Evolutionary conservation across 2,888 invertebrate genomes (phyloP), one percentile per base, ranked within the genome.

Genomic region (Apocheima hispidaria): DNA sequence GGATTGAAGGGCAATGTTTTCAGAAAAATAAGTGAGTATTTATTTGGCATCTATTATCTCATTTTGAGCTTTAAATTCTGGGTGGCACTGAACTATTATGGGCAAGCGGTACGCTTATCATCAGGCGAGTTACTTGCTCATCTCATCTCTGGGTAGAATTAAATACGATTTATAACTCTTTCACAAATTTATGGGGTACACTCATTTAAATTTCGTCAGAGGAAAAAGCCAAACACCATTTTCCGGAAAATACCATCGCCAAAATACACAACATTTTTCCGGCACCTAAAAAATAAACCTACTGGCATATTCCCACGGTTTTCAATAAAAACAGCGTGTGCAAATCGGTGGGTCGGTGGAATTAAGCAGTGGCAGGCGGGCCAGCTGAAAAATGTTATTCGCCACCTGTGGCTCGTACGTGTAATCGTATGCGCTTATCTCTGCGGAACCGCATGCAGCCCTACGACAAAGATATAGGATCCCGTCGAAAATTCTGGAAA

Each of bases 351-450:
- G 79, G 81, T 78, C 78, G 82, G 83, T 80, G 79, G 83, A 84
- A 88, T 89, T 88, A 89, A 90, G 84, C 87, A 78, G 75, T 74
- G 74, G 74, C 77, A 77, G 74, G 83, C 82, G 82, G 75, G 78
- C 81, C 79, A 77, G 73, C 81, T 88, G 91, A 93, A 93, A 93
- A 93, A 93, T 92, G 92, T 91, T 88, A 92, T 91, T 75, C 87
- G 86, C 93, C 93, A 93, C 93, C 93, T 93, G 93, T 93, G 84
- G 93, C 83, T 77, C 86, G 78, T 70, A 78, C 76, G 77, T 79
- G 87, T 90, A 88, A 91, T 90, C 90, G 91, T 90, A 92, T 92
- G 92, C 92, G 88, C 88, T 90, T 90, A 92, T 91, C 91, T 87
- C 81, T 81, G 76, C 73, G 83, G 80, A 78, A 77, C 77, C 81